Percentiles rank a stretch among this genome's conserved stretches.
Conservation (phyloP, 2,888 invertebrate species). For the Cistogaster globosa region DNA sequence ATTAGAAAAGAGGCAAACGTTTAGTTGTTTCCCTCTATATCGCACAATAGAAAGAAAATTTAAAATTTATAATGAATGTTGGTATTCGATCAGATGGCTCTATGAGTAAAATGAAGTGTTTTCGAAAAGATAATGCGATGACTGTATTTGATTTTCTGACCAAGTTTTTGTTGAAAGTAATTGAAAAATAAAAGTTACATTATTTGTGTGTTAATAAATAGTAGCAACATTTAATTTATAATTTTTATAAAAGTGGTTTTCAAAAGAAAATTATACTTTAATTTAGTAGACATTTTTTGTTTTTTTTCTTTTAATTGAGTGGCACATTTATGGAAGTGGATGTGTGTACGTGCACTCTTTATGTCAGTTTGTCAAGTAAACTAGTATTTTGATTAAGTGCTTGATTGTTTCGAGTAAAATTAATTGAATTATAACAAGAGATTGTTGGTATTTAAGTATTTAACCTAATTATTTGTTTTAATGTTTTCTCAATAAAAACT, state of each 20-base stretch:
- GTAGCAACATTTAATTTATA: constrained; percentile 29
- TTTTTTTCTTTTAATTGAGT: constrained; percentile 42
- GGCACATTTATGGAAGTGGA: constrained; percentile 41
- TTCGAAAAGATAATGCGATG: constrained; percentile 1
- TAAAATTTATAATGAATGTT: constrained; percentile 12
- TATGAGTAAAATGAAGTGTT: not conserved
- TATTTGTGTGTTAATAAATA: constrained; percentile 14
- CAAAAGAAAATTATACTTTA: constrained; percentile 32
- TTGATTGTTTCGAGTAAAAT: constrained; percentile 31
- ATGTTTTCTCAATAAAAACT: not conserved
- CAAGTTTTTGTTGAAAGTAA: constrained; percentile 11
- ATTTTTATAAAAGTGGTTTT: constrained; percentile 49
- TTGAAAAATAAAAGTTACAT: not conserved
- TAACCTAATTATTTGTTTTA: not conserved
- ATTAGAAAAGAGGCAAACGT: constrained; percentile 5
- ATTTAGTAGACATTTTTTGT: constrained; percentile 23
- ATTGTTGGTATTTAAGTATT: not conserved
- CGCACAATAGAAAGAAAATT: not conserved
- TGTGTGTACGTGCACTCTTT: not conserved
- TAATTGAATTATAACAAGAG: constrained; percentile 17
- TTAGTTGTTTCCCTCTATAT: not conserved
- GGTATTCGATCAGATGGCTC: constrained; percentile 33
- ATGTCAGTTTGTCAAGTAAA: constrained; percentile 1
- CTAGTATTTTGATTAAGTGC: constrained; percentile 17
- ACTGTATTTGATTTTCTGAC: constrained; percentile 8